Evolutionary conservation across 2,888 invertebrate species (phyloP), one percentile per base, ranked within the genome.

Genomic region (Rotaria sp.): DNA sequence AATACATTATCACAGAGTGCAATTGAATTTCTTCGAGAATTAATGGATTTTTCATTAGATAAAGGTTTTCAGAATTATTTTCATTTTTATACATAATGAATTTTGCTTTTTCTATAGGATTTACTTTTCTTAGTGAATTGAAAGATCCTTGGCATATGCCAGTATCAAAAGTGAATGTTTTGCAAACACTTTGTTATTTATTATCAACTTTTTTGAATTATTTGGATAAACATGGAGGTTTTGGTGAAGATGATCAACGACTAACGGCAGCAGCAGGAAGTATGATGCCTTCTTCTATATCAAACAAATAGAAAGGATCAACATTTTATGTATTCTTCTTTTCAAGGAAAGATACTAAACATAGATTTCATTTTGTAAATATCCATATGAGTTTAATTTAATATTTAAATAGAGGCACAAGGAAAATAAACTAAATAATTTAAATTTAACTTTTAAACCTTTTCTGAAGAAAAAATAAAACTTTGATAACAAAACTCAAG

Each of bases 171-270:
- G 88, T 90, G 88, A 89, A 89, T 86, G 88, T 90, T 30, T 88
- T 91, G 38, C 88, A 88, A 74, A 89, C 89, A 85, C 88, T 91
- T 13, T 91, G 91, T 88, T 89, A 89, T 88, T 89, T 91, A 26
- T 88, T 91, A 67, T 88, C 89, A 1, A 90, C 90, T 8, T 90
- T 89, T 88, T 88, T 91, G 87, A 89, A 90, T 87, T 90, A 90
- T 87, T 89, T 91, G 88, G 88, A 88, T 85, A 89, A 89, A 85
- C 88, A 90, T 88, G 90, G 90, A 38, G 91, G 91, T 55, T 91
- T 90, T 88, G 91, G 90, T 84, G 88, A 88, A 84, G 89, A 89
- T 88, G 90, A 90, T 90, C 59, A n/a, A 52, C 30, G 18, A 67
- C 38, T 21, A 35, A 8, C 21, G 8, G 5, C 26, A 38, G 3